These are phyloP conservation scores for Callipepla californica DNA, from an alignment of 2,113 vertebrate species.

Conservation along the genomic window DNA sequence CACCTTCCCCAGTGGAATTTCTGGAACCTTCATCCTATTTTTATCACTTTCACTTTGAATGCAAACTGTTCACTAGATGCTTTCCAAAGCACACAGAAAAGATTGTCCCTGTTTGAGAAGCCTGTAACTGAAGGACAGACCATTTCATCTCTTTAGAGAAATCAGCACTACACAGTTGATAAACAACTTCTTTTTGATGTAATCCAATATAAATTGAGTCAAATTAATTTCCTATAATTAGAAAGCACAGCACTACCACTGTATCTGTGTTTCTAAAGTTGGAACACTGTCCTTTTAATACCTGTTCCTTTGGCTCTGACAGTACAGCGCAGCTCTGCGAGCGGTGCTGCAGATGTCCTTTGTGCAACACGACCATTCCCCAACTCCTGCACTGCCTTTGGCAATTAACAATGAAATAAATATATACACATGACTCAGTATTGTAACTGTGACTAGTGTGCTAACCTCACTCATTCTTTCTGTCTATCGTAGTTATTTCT, in stretches of 20 bases:
- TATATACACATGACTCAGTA: conserved; percentile 13
- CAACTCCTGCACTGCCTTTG: conserved; percentile 4
- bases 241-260: neutral
- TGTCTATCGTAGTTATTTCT: conserved; percentile 50
- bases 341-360: conserved; percentile 9
- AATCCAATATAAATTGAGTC: neutral
- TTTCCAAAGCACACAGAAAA: neutral
- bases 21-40: neutral
- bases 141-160: neutral
- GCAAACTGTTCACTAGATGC: neutral
- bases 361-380: neutral
- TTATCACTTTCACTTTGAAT: neutral
- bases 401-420: conserved; percentile 41
- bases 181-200: neutral
- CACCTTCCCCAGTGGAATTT: neutral
- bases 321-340: neutral
- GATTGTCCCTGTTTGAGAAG: neutral
- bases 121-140: neutral
- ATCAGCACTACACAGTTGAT: neutral
- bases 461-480: conserved; percentile 43
- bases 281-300: neutral
- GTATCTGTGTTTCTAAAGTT: neutral
- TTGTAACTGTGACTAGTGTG: conserved; percentile 11
- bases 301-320: neutral
- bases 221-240: neutral